Percentiles rank a stretch among this genome's conserved stretches.
Evolutionary conservation across 2,113 vertebrate species (phyloP).

Genomic region (Eidolon helvum): DNA sequence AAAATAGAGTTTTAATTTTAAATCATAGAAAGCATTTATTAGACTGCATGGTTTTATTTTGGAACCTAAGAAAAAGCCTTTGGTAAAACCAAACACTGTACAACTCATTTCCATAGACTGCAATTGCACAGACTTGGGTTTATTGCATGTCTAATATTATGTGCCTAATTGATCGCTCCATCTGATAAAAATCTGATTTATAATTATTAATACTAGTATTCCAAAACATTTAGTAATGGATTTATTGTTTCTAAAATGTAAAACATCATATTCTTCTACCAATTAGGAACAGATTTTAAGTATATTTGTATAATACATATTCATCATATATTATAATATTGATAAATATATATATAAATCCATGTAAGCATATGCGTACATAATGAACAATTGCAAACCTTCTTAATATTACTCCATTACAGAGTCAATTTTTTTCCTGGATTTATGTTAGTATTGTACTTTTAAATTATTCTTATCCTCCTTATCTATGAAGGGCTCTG

Average conservation of each 20-base stretch:
- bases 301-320: not conserved
- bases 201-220: not conserved
- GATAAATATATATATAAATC: not conserved
- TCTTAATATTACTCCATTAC: not conserved
- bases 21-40: constrained; percentile 8
- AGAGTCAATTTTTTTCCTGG: not conserved
- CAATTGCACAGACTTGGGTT: not conserved
- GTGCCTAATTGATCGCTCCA: not conserved
- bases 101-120: not conserved
- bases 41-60: not conserved
- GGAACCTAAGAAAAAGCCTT: not conserved
- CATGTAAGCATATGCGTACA: not conserved
- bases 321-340: not conserved
- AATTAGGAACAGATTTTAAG: not conserved
- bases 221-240: not conserved
- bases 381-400: not conserved
- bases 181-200: constrained; percentile 28
- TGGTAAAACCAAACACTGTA: not conserved
- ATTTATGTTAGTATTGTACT: not conserved
- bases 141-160: not conserved
- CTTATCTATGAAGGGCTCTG: not conserved
- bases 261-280: not conserved
- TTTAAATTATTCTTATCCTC: not conserved
- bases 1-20: constrained; percentile 25
- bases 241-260: not conserved